Conservation (phyloP, 2,113 vertebrate genomes). For the Laticauda laticaudata region DNA sequence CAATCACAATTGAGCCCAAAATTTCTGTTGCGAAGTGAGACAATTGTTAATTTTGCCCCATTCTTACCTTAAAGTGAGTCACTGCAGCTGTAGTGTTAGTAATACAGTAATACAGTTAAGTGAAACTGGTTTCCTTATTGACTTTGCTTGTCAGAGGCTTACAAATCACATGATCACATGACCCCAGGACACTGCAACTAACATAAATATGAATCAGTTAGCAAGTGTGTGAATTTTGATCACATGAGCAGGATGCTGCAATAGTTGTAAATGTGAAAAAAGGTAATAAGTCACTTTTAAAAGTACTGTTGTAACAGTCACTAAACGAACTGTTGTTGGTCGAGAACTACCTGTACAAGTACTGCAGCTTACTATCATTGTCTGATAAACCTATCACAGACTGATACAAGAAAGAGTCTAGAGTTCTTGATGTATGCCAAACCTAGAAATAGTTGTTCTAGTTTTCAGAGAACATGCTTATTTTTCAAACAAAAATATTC, state of each 20-base stretch:
- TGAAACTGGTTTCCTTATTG: neutral
- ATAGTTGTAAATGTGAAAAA: neutral
- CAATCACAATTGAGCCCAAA: neutral
- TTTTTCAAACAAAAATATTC: neutral
- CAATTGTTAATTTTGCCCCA: neutral
- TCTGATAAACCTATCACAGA: neutral
- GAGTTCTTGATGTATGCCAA: neutral
- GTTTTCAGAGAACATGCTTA: neutral
- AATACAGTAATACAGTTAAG: neutral
- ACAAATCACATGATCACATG: neutral
- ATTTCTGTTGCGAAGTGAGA: neutral
- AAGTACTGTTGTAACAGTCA: no score
- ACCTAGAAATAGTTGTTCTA: neutral
- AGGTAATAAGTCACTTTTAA: neutral
- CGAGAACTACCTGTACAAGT: neutral
- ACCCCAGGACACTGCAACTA: neutral
- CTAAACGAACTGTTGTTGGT: neutral
- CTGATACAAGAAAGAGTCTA: neutral
- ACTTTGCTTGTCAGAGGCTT: neutral
- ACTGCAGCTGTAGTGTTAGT: neutral
- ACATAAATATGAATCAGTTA: neutral
- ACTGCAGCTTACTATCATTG: neutral
- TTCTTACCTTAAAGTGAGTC: neutral
- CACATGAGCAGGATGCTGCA: neutral
- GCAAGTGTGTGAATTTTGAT: neutral